Evolutionary conservation across 2,797 vertebrate species (phyloP), one percentile per base, ranked within the genome.

Genomic region (Otolemur crassicaudatus): DNA sequence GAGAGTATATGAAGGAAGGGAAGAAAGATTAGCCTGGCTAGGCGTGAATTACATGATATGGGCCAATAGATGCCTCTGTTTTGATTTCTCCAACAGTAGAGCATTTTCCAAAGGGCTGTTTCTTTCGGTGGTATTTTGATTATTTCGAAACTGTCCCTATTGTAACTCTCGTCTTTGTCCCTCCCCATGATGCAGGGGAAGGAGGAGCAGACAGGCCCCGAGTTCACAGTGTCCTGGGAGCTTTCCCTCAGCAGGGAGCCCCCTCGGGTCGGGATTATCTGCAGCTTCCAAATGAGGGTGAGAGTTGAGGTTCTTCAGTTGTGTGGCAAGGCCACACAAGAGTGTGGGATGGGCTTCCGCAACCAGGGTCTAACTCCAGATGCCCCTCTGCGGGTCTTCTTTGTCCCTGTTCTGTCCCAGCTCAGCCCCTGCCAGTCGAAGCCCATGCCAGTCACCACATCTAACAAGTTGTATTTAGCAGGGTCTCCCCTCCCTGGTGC

Each of bases 201-300:
- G 7, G 16, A 40, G 46, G 4, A 3, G 2, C 27, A 34, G 1
- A 10, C 29, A 5, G 0, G 7, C 14, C 81, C 11, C 1, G 53
- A 56, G 58, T 13, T 4, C 65, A 0, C 11, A 0, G 40, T 3
- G 11, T 3, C 17, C 49, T 13, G 1, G 13, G 17, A 27, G 25
- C 43, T 46, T 29, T 77, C 40, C 31, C 75, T 80, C 14, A 31
- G 29, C 73, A 4, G 1, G 0, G 72, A 82, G 53, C 61, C 8
- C 0, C 6, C 8, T 0, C 0, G 9, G n/a, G 4, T 0, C 0
- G 0, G 5, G 67, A 34, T 19, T 7, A 27, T 14, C 31, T 14
- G 25, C 29, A 0, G 16, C 73, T 69, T 77, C 76, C 53, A 81
- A 1, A 22, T 9, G 29, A 79, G 85, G 49, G 23, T 13, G 73